phyloP scores from a whole-genome alignment of 1,140 invertebrate genomes.

The Radopholus similis region DNA sequence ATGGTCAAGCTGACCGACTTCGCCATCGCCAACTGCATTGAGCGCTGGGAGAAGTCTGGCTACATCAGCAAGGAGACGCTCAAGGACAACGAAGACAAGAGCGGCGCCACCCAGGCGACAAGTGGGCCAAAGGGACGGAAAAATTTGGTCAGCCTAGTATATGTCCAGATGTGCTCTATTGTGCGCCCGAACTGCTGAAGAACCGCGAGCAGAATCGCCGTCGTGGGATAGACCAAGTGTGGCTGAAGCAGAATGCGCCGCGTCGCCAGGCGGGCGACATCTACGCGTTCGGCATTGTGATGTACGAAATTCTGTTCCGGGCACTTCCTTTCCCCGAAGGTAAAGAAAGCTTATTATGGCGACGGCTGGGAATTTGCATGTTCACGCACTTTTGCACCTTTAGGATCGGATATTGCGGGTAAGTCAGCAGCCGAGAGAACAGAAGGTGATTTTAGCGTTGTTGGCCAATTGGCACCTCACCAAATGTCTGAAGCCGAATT shows the following conservation, averaged over 20 bases:
- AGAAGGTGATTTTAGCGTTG: too few relatives aligned
- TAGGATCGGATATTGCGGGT: constrained; percentile 10
- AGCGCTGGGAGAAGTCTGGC: constrained; percentile 57
- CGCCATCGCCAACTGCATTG: constrained; percentile 55
- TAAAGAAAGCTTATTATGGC: neutral
- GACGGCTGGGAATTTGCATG: too few relatives aligned
- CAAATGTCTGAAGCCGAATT: neutral
- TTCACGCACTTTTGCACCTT: neutral
- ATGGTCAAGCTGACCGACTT: constrained; percentile 59
- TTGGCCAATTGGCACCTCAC: too few relatives aligned
- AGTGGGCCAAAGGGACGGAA: constrained; percentile 24
- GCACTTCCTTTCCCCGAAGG: constrained; percentile 50
- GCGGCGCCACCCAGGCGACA: constrained; percentile 46
- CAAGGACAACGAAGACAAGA: constrained; percentile 55
- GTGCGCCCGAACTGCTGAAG: constrained; percentile 22
- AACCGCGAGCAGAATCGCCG: constrained; percentile 37
- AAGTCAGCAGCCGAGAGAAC: constrained; percentile 2
- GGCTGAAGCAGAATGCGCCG: constrained; percentile 50
- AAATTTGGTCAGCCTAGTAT: neutral
- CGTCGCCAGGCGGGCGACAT: constrained; percentile 54
- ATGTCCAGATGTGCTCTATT: constrained; percentile 10
- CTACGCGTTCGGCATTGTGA: constrained; percentile 57
- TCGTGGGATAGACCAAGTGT: constrained; percentile 42
- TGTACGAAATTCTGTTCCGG: constrained; percentile 59
- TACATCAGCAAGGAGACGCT: constrained; percentile 49